These are phyloP conservation scores for Orientallactaga bullata DNA, from an alignment of 2,113 vertebrate species.

Conservation along the genomic window DNA sequence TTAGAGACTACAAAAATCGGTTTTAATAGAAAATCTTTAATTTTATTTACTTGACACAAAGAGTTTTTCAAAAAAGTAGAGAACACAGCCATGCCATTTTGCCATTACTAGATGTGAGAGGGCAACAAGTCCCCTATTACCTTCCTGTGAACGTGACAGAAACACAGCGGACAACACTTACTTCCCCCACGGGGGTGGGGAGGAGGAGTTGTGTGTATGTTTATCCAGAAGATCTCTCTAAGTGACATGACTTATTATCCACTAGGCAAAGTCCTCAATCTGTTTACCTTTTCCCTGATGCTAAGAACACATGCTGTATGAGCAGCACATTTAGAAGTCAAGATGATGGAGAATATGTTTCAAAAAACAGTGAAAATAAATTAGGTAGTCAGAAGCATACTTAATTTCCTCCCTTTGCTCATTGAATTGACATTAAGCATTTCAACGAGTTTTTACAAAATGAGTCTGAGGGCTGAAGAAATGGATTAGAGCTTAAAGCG, in stretches of 20 bases:
- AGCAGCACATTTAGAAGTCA: constrained; percentile 15
- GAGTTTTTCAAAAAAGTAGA: neutral
- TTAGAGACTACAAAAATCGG: neutral
- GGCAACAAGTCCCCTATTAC: constrained; percentile 9
- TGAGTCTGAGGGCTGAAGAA: neutral
- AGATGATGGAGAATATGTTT: constrained; percentile 52
- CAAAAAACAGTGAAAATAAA: constrained; percentile 63
- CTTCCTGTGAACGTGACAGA: constrained; percentile 50
- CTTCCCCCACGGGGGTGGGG: no score
- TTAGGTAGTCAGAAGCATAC: neutral
- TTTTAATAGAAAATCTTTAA: constrained; percentile 53
- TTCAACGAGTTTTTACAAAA: neutral
- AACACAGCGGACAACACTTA: neutral
- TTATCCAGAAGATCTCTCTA: constrained; percentile 45
- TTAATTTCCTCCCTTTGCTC: neutral
- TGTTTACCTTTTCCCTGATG: constrained; percentile 47
- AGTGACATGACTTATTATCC: constrained; percentile 47
- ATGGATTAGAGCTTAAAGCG: neutral
- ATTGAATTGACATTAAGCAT: neutral
- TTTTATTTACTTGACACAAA: constrained; percentile 16
- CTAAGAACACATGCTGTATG: neutral
- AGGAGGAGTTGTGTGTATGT: constrained; percentile 32
- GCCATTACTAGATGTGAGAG: neutral
- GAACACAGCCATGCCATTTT: constrained; percentile 10
- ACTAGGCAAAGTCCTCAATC: constrained; percentile 41